Base-by-base conservation (phyloP, 92 coral and sea anemone genomes). In the Palythoa grandis region DNA sequence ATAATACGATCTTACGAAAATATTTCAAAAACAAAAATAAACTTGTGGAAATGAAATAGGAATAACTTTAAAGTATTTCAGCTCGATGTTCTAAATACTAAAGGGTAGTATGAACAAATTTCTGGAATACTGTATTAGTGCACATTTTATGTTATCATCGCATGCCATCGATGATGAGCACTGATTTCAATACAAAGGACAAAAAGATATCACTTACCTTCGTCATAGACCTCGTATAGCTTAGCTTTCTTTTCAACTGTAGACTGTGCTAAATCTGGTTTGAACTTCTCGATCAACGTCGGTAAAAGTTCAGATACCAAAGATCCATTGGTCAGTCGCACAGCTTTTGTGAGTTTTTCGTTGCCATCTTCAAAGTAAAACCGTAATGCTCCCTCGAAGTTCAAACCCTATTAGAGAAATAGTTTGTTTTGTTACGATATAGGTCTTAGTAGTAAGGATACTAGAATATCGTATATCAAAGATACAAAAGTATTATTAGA, bases 351-450 rank as follows among this genome's bases (percentile, higher is more conserved):
- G 73, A 97, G 86, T 68, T 96, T 93, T 71, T 96, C 95, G 29
- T 92, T 93, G 7, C 96, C 96, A 87, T 96, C 98, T 86, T 94
- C 93, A 79, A 96, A 96, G 86, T 96, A 96, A 78, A 96, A 93
- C 19, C 99, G 85, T 69, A 97, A 72, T 8, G 98, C 99, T 61
- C 98, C 99, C 61, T 97, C 99, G 93, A 94, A 96, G 84, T 92
- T 92, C 72, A 92, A 83, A 84, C 89, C 96, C 98, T 95, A 82
- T 60, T 53, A 61, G 13, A 35, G 20, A 88, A 60, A 70, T 61
- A 63, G n/a, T 38, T 40, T 37, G 72, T 57, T 29, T 40, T 54
- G 72, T 85, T 80, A 17, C 14, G 40, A 80, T 37, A 80, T 80
- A 20, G 2, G 19, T 10, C 38, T 52, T 1, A 9, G 60, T 53